A percentile compares a stretch with the other conserved stretches of the same genome.
phyloP scores from a whole-genome alignment of 2,797 vertebrate species.

The Alfaro cultratus region DNA sequence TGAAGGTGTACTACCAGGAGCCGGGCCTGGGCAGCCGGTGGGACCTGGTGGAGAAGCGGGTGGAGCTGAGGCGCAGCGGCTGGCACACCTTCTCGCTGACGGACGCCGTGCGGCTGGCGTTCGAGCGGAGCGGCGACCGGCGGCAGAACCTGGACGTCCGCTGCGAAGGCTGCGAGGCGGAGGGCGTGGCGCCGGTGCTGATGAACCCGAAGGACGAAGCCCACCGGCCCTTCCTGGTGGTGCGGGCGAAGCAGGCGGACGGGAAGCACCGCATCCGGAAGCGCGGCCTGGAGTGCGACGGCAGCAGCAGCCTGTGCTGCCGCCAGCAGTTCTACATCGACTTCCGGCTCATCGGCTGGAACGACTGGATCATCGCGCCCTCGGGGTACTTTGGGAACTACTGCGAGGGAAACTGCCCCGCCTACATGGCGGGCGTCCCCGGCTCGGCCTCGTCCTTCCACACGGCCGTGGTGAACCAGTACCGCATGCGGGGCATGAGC shows the following conservation, averaged over 20 bases:
- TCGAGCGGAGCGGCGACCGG: constrained; percentile 85
- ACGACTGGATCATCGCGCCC: constrained; percentile 99
- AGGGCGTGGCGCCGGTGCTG: constrained; percentile 85
- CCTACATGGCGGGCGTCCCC: constrained; percentile 95
- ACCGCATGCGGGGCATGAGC: constrained; percentile 95
- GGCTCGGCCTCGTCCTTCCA: constrained; percentile 96
- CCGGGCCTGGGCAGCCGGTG: constrained; percentile 85
- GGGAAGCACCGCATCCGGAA: constrained; percentile 93
- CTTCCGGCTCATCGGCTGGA: constrained; percentile 98
- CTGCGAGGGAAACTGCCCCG: constrained; percentile 96
- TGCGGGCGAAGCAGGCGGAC: constrained; percentile 87
- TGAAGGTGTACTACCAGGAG: constrained; percentile 94
- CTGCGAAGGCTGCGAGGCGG: constrained; percentile 90
- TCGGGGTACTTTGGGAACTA: constrained; percentile 97
- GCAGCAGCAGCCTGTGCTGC: constrained; percentile 91
- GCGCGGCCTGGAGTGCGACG: constrained; percentile 95
- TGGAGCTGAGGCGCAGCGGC: constrained; percentile 93
- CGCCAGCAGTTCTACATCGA: constrained; percentile 99
- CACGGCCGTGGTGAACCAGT: constrained; percentile 98
- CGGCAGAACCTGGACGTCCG: constrained; percentile 94
- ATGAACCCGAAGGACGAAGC: constrained; percentile 89
- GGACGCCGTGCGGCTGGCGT: constrained; percentile 89
- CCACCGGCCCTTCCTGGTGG: constrained; percentile 94
- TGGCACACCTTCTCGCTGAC: constrained; percentile 96
- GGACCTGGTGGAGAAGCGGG: constrained; percentile 93